Percentiles rank a stretch among this genome's conserved stretches.
Conservation (phyloP, 2,797 vertebrate species). For the Sphaeramia orbicularis region DNA sequence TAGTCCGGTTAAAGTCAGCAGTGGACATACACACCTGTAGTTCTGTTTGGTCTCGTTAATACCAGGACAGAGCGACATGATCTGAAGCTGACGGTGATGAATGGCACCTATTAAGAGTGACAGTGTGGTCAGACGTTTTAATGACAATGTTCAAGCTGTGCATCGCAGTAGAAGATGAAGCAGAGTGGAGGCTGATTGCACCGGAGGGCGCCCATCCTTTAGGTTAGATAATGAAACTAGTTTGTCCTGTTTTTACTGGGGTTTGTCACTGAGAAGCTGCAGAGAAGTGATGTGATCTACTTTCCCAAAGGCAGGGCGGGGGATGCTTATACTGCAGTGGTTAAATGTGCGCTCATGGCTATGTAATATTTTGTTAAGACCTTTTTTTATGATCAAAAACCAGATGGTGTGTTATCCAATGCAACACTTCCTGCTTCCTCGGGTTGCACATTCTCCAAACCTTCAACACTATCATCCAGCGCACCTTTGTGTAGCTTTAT, state of each 20-base stretch:
- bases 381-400: constrained; percentile 29
- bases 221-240: constrained; percentile 27
- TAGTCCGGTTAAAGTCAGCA: constrained; percentile 7
- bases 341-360: constrained; percentile 27
- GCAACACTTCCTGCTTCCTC: constrained; percentile 25
- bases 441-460: constrained; percentile 17
- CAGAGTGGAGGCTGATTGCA: constrained; percentile 1
- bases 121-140: too few relatives aligned
- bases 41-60: constrained; percentile 41
- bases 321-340: constrained; percentile 19
- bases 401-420: background rate
- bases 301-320: constrained; percentile 48
- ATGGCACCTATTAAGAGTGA: too few relatives aligned
- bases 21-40: constrained; percentile 19
- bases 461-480: constrained; percentile 47
- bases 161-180: background rate
- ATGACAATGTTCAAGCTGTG: too few relatives aligned
- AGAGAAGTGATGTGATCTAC: constrained; percentile 61
- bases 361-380: constrained; percentile 1
- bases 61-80: background rate
- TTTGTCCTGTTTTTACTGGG: constrained; percentile 48
- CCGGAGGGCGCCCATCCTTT: background rate
- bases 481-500: constrained; percentile 38
- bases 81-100: constrained; percentile 6
- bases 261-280: constrained; percentile 16